Evolutionary conservation across 2,888 invertebrate species (phyloP), one percentile per base, ranked within the genome.

Genomic region (Stenichneumon culpator): DNA sequence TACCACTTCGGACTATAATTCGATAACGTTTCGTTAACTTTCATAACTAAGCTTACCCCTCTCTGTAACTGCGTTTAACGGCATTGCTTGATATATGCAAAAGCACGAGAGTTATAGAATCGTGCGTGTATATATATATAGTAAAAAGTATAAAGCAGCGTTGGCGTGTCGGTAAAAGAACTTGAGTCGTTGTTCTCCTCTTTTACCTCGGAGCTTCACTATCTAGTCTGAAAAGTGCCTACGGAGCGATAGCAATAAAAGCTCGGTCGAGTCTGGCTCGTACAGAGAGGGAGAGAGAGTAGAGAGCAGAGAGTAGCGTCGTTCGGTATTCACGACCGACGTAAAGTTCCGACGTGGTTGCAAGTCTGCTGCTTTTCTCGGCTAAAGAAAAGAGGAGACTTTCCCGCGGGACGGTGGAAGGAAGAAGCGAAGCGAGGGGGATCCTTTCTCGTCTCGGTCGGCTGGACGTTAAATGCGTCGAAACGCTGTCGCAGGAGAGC

Each of bases 381-480:
- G 14, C 39, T 69, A 28, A 54, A 22, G 50, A 69, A 67, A 28
- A 39, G 44, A 25, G 28, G 7, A 47, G 63, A 73, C 69, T 57
- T 57, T 79, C 72, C 68, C 74, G 57, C 57, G 74, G 50, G 22
- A 81, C 36, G 16, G 74, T 69, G 25, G 74, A 81, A 47, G 39
- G 60, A 22, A 28, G 50, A 4, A 69, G 65, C 47, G 63, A 67
- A 81, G 72, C 67, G 78, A 80, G 79, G 85, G 81, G 84, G 86
- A 39, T 32, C 75, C 75, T 52, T 39, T 39, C 36, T 7, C 67
- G 67, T 77, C 67, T 77, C 47, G 72, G 36, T 32, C 72, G 63
- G 65, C 44, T 52, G 72, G 25, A 79, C 72, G 79, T 79, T 72
- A 77, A 67, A 83, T 82, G 80, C 83, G 72, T 83, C 70, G 83